Evolutionary conservation across 2,797 vertebrate species (phyloP).

Genomic region (Ptychobarbus kaznakovi): DNA sequence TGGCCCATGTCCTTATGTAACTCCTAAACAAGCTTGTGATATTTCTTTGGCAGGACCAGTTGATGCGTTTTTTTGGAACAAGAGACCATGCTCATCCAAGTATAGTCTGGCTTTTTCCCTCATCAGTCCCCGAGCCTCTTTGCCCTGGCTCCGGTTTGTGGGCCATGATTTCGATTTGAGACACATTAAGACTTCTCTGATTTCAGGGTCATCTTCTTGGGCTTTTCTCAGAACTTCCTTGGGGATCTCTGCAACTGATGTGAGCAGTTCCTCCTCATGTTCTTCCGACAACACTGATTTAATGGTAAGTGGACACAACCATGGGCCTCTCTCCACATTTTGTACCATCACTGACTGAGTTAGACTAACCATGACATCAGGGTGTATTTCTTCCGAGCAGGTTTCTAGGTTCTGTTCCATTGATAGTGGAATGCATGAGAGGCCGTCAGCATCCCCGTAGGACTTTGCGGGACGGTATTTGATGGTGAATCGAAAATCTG

Average conservation of each 20-base stretch:
- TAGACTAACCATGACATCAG: background rate
- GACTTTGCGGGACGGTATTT: no score
- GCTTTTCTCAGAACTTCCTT: background rate
- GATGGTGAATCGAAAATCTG: no score
- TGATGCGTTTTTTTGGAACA: no score
- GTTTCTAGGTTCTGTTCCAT: no score
- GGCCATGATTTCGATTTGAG: no score
- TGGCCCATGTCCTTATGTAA: background rate
- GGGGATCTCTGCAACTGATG: background rate
- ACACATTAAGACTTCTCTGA: no score
- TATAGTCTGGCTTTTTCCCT: no score
- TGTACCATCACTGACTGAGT: background rate
- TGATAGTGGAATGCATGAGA: no score
- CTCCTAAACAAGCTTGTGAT: background rate
- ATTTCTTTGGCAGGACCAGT: background rate
- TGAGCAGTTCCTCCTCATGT: background rate
- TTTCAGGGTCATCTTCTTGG: background rate
- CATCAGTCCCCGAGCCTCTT: no score
- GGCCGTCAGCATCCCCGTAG: no score
- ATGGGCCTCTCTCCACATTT: background rate
- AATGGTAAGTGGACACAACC: conserved; percentile 10
- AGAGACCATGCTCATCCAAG: no score
- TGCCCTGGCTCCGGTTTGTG: no score
- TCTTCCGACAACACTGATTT: background rate
- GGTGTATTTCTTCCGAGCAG: background rate